phyloP scores from a whole-genome alignment of 2,888 invertebrate genomes.

The Calliphora vomitoria region DNA sequence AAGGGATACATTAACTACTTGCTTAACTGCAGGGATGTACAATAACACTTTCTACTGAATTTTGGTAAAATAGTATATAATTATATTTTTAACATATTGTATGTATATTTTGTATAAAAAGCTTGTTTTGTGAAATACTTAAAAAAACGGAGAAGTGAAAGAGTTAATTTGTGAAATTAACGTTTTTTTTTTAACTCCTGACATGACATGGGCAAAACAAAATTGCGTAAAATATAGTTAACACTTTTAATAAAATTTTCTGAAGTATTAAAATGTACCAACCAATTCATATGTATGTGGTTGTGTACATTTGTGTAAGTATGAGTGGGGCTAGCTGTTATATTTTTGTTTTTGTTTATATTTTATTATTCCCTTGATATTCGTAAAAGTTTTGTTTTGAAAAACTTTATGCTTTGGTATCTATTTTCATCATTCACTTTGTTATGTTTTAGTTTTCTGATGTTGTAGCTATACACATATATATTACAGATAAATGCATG shows the following conservation, averaged over 20 bases:
- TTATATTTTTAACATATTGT: too few relatives aligned
- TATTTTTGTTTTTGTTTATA: slow-evolving; percentile 61
- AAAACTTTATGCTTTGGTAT: slow-evolving; percentile 52
- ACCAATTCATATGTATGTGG: not conserved
- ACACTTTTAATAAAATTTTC: not conserved
- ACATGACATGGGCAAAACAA: too few relatives aligned
- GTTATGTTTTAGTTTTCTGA: slow-evolving; percentile 33
- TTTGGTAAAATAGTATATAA: too few relatives aligned
- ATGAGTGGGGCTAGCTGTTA: not conserved
- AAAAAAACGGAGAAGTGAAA: too few relatives aligned
- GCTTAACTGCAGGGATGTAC: too few relatives aligned
- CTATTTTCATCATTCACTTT: slow-evolving; percentile 53
- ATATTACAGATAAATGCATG: not conserved
- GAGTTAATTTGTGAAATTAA: too few relatives aligned
- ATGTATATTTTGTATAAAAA: too few relatives aligned
- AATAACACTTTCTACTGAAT: too few relatives aligned
- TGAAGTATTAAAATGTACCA: not conserved
- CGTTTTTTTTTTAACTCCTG: too few relatives aligned
- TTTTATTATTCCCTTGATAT: slow-evolving; percentile 53
- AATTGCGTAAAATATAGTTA: too few relatives aligned
- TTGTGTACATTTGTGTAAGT: not conserved
- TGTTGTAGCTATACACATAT: slow-evolving; percentile 6
- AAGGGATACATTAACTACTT: too few relatives aligned
- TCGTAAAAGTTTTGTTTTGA: slow-evolving; percentile 68
- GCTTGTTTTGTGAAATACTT: too few relatives aligned